Conservation (phyloP, 2,797 vertebrate genomes). For the Scolopax rusticola region DNA sequence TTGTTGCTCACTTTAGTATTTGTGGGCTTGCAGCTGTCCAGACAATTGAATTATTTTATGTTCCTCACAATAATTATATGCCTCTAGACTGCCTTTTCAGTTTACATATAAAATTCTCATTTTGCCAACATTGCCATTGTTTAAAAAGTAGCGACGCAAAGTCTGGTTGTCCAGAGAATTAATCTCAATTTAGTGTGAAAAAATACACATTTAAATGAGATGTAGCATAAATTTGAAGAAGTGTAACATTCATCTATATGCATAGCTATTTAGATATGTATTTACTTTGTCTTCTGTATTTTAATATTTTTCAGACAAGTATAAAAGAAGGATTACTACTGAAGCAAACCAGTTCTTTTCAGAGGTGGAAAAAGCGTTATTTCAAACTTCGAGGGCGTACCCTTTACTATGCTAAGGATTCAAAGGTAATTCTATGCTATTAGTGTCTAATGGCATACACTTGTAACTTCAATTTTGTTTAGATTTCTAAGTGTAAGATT, state of each 20-base stretch:
- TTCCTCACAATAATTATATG: background rate
- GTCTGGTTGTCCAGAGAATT: background rate
- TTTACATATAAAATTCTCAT: background rate
- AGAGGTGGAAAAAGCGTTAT: conserved; percentile 98
- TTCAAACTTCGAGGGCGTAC: conserved; percentile 97
- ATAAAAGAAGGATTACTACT: conserved; percentile 95
- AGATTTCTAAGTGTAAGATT: background rate
- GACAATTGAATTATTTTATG: background rate
- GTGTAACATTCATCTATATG: background rate
- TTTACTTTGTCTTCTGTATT: background rate
- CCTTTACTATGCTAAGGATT: conserved; percentile 98
- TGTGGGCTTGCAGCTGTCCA: background rate
- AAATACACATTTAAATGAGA: background rate
- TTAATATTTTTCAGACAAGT: conserved; percentile 87
- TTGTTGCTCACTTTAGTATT: background rate
- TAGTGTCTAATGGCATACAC: background rate
- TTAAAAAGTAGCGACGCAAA: background rate
- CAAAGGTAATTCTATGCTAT: conserved; percentile 86
- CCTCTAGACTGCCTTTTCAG: background rate
- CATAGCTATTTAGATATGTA: background rate
- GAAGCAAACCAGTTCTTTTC: conserved; percentile 99
- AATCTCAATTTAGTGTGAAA: background rate
- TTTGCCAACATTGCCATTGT: background rate
- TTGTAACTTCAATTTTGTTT: background rate
- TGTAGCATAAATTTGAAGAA: background rate